Evolutionary conservation across 2,888 invertebrate genomes (phyloP), one percentile per base, ranked within the genome.

Genomic region (Ormyrus labotus): DNA sequence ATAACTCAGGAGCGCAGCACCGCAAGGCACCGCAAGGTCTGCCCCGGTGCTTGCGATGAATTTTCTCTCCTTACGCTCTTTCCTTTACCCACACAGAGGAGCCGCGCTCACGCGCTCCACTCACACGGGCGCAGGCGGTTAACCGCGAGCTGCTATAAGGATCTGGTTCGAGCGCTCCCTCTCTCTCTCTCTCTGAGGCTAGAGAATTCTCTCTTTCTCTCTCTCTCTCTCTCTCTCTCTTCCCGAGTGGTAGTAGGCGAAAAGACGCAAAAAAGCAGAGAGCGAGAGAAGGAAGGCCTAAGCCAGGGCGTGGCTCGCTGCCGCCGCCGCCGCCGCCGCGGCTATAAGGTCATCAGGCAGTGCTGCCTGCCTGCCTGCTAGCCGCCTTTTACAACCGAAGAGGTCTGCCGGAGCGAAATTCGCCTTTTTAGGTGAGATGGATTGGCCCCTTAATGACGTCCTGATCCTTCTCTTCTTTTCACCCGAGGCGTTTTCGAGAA

Each of bases 281-380:
- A 13, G 34, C 34, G 34, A 53, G 55, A 64, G 19, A 55, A 57
- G 51, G 60, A 34, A 57, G 68, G 61, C 51, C 61, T 58, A n/a
- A 50, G 13, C 61, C 74, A 74, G 74, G 79, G 79, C 79, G 79
- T 79, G 80, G 80, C 68, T 34, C 13, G 34, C 76, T 53, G 48
- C 58, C 19, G 51, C 45, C 19, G 19, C 19, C 19, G 47, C 45
- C 19, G 19, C 19, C 19, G 47, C 45, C 34, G 19, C 64, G 45
- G 48, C 80, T 70, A 67, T 76, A 79, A 79, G 79, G 79, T 79
- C 79, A 79, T 76, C 80, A 50, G 68, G 50, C 76, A 71, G 51
- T 68, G 5, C 19, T 19, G 19, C 19, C 19, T 19, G 19, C 19
- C 19, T 19, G 19, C 19, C 19, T 19, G 19, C 19, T 50, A 61